phyloP scores from a whole-genome alignment of 2,113 vertebrate genomes.

The Athene noctua region DNA sequence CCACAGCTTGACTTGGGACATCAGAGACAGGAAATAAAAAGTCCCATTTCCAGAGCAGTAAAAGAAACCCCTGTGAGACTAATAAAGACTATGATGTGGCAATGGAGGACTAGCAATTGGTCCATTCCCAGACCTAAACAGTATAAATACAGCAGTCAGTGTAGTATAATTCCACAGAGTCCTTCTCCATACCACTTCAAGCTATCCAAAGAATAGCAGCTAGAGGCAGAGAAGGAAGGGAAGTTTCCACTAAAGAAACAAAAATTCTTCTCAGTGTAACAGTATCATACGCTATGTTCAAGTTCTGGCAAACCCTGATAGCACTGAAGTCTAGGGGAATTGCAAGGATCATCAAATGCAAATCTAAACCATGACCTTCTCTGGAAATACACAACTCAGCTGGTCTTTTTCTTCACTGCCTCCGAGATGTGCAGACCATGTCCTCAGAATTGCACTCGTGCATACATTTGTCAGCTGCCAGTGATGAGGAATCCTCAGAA shows the following conservation, averaged over 20 bases:
- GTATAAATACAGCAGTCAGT: background rate
- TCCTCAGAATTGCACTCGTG: background rate
- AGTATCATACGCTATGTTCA: background rate
- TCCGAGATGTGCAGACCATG: fast-evolving
- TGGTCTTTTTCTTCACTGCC: background rate
- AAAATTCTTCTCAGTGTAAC: background rate
- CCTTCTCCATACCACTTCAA: background rate
- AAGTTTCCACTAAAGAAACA: background rate
- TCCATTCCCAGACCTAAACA: background rate
- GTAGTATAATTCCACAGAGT: background rate
- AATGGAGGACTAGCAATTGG: background rate
- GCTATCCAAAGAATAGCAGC: background rate
- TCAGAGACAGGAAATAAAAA: background rate
- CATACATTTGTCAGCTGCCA: background rate
- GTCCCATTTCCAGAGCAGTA: background rate
- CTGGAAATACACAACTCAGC: background rate
- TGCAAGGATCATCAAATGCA: background rate
- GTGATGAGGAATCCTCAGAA: background rate
- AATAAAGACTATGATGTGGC: background rate
- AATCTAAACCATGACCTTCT: background rate
- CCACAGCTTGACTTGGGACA: background rate
- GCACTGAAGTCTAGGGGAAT: background rate
- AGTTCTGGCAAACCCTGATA: background rate
- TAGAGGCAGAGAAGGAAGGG: background rate
- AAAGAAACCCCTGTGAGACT: background rate